A percentile compares a stretch with the other conserved stretches of the same genome.
Conservation (phyloP, 2,888 invertebrate genomes). For the Yponomeuta cagnagella region DNA sequence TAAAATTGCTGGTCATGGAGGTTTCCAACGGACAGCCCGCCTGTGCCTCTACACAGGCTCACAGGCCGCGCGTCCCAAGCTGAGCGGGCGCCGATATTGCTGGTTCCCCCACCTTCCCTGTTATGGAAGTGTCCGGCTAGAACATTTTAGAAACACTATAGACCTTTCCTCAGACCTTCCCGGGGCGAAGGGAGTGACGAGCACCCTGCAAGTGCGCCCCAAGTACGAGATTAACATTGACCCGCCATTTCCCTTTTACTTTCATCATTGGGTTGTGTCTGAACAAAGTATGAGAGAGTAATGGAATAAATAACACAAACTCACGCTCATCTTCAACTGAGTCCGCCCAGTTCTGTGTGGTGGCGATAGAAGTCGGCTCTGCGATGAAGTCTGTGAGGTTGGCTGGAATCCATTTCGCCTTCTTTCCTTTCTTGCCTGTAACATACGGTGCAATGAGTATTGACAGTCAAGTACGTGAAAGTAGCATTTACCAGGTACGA, state of each 20-base stretch:
- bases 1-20: slow-evolving; percentile 83
- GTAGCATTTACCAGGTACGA: slow-evolving; percentile 28
- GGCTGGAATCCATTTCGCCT: slow-evolving; percentile 88
- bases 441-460: slow-evolving; percentile 26
- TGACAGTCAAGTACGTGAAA: slow-evolving; percentile 19
- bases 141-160: slow-evolving; percentile 66
- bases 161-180: slow-evolving; percentile 89
- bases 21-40: slow-evolving; percentile 78
- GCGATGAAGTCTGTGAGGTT: slow-evolving; percentile 88
- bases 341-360: slow-evolving; percentile 85
- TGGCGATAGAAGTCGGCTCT: slow-evolving; percentile 77
- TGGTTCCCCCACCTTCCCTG: slow-evolving; percentile 83
- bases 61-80: slow-evolving; percentile 70
- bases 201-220: slow-evolving; percentile 81
- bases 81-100: slow-evolving; percentile 75
- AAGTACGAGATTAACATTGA: slow-evolving; percentile 86
- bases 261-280: slow-evolving; percentile 61
- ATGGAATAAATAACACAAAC: slow-evolving; percentile 27
- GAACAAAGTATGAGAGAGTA: not conserved
- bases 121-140: slow-evolving; percentile 82
- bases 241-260: slow-evolving; percentile 62
- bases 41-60: slow-evolving; percentile 64
- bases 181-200: slow-evolving; percentile 77
- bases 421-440: slow-evolving; percentile 89
- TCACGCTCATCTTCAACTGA: slow-evolving; percentile 89